phyloP scores from a whole-genome alignment of 2,888 invertebrate species.

The Thyatira batis region DNA sequence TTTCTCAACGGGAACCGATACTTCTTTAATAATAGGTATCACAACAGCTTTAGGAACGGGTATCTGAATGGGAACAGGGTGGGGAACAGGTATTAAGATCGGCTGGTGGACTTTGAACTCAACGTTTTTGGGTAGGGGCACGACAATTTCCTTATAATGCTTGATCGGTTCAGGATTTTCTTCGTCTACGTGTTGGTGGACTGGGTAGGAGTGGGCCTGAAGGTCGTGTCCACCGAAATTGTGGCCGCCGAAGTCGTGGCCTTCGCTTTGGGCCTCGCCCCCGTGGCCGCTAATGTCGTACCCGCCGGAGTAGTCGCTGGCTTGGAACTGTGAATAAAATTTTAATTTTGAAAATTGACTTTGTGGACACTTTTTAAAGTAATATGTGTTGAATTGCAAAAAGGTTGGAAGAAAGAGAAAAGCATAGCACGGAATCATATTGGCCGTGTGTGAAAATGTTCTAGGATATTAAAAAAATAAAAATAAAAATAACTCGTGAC shows the following conservation, averaged over 20 bases:
- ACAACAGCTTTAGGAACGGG: conserved; percentile 87
- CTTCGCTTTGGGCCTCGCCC: conserved; percentile 9
- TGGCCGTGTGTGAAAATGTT: too few relatives aligned
- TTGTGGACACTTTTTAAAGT: not conserved
- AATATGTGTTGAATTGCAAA: not conserved
- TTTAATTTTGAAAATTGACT: conserved; percentile 1
- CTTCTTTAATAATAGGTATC: conserved; percentile 86
- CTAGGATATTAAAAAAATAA: too few relatives aligned
- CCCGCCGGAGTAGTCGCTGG: conserved; percentile 60
- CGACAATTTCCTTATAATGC: conserved; percentile 85
- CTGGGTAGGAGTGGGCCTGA: conserved; percentile 77
- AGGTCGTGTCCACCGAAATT: conserved; percentile 58
- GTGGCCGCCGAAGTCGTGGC: conserved; percentile 49
- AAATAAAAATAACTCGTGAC: too few relatives aligned
- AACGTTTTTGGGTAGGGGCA: conserved; percentile 84
- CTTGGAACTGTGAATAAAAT: conserved; percentile 56
- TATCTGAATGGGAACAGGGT: conserved; percentile 86
- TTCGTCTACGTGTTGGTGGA: conserved; percentile 86
- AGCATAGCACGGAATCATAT: too few relatives aligned
- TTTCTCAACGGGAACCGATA: conserved; percentile 87
- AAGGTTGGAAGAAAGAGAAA: too few relatives aligned
- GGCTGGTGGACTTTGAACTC: conserved; percentile 83
- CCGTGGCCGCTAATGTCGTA: conserved; percentile 41
- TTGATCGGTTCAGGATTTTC: conserved; percentile 86
- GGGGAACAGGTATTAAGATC: conserved; percentile 81